A percentile compares a stretch with the other conserved stretches of the same genome.
Evolutionary conservation across 2,888 invertebrate species (phyloP).

Genomic region (Galerucella pusilla): DNA sequence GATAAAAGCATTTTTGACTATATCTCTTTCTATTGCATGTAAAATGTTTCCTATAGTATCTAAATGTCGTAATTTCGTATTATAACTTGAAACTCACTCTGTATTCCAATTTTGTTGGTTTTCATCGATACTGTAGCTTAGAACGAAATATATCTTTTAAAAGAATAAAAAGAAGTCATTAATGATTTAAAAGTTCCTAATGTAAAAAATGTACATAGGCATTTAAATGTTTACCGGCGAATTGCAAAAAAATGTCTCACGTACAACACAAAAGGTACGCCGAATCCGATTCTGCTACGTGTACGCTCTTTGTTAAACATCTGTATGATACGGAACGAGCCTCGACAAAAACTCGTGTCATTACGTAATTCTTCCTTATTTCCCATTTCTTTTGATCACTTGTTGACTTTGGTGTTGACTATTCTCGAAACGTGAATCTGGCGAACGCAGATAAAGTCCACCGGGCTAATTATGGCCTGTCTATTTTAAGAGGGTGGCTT

Average conservation of each 20-base stretch:
- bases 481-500: neutral
- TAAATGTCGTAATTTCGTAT: no score
- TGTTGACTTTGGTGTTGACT: conserved; percentile 1
- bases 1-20: no score
- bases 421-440: neutral
- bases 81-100: no score
- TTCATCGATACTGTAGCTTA: no score
- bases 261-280: neutral
- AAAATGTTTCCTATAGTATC: no score
- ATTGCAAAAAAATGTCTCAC: conserved; percentile 4
- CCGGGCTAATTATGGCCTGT: conserved; percentile 9
- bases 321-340: conserved; percentile 11
- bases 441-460: neutral
- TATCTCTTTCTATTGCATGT: no score
- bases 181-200: neutral
- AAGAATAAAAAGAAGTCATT: neutral
- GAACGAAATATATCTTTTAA: neutral
- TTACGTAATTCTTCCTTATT: conserved; percentile 15
- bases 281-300: conserved; percentile 2
- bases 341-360: conserved; percentile 20
- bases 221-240: neutral
- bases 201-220: neutral
- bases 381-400: neutral
- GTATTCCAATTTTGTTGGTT: no score
- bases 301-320: conserved; percentile 15